phyloP scores from a whole-genome alignment of 2,888 invertebrate species.

The Diploptera punctata region DNA sequence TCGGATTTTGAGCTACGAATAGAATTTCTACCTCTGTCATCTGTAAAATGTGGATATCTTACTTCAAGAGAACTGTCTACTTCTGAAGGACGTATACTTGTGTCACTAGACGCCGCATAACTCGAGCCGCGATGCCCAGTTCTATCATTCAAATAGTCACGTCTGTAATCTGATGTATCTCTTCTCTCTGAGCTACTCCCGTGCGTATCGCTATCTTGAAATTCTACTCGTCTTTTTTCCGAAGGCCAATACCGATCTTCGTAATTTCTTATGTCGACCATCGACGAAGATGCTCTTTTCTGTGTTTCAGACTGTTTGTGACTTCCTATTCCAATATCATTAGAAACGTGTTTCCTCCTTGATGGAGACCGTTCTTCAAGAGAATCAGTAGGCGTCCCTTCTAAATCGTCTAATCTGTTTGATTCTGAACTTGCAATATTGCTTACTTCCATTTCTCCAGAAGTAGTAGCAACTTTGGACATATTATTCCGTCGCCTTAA shows the following conservation, averaged over 20 bases:
- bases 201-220: neutral
- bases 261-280: neutral
- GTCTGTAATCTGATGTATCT: neutral
- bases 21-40: neutral
- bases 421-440: neutral
- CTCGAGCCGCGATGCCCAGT: too few relatives aligned
- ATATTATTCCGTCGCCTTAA: constrained; percentile 36
- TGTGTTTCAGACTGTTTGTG: neutral
- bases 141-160: neutral
- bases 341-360: neutral
- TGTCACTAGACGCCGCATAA: neutral
- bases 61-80: neutral
- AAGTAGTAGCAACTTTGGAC: constrained; percentile 19
- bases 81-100: neutral
- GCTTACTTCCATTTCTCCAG: constrained; percentile 22
- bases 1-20: neutral
- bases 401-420: neutral
- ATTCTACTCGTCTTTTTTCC: neutral
- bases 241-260: neutral
- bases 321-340: neutral
- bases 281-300: neutral
- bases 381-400: constrained; percentile 28
- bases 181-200: neutral
- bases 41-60: neutral
- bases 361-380: constrained; percentile 26